Conservation (phyloP, 2,888 invertebrate species). For the Pogonocherus hispidulus region DNA sequence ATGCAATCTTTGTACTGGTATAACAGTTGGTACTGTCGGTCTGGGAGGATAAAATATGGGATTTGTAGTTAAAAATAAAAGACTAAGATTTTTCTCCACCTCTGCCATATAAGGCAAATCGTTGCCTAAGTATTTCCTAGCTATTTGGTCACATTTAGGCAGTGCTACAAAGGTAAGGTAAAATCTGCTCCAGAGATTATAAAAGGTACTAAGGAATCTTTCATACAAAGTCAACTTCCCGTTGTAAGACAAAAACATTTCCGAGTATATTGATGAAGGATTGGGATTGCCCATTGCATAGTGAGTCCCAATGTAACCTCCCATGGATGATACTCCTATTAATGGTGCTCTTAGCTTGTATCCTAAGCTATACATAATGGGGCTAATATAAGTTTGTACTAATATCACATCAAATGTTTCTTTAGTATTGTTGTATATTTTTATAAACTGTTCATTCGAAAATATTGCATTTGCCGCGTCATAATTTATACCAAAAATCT, state of each 20-base stretch:
- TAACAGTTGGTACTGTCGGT: conserved; percentile 60
- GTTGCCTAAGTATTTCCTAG: conserved; percentile 61
- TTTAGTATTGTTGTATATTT: conserved; percentile 51
- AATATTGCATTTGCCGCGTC: conserved; percentile 50
- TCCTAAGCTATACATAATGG: conserved; percentile 53
- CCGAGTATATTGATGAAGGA: conserved; percentile 57
- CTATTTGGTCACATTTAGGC: conserved; percentile 56
- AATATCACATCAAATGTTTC: conserved; percentile 57
- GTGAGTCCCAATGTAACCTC: conserved; percentile 54
- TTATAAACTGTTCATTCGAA: conserved; percentile 51
- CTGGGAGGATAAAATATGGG: conserved; percentile 59
- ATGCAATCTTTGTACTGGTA: conserved; percentile 60
- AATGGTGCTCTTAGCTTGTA: conserved; percentile 52
- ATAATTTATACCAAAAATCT: conserved; percentile 51
- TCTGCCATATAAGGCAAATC: conserved; percentile 61
- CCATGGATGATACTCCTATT: conserved; percentile 57
- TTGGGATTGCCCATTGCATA: conserved; percentile 55
- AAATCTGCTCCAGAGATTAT: conserved; percentile 54
- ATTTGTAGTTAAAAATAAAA: conserved; percentile 61
- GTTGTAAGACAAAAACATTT: conserved; percentile 56
- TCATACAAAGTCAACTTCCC: conserved; percentile 66
- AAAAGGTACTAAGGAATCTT: conserved; percentile 55
- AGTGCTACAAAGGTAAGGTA: conserved; percentile 53
- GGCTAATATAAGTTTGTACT: conserved; percentile 55
- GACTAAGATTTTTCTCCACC: conserved; percentile 60